Evolutionary conservation across 2,113 vertebrate species (phyloP), one percentile per base, ranked within the genome.

Genomic region (Sander lucioperca): DNA sequence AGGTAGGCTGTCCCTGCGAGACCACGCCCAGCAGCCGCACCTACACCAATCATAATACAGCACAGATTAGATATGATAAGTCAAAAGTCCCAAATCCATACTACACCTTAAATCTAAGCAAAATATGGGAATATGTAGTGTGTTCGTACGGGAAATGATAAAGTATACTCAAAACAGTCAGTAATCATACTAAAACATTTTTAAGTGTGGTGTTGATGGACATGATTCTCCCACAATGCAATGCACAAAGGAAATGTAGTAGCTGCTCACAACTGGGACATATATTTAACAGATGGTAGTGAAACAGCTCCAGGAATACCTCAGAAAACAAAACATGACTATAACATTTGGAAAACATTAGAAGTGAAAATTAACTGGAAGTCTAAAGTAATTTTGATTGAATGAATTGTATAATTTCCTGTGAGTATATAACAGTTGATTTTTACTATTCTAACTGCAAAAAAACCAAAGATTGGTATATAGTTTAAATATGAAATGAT

Each of bases 21-120:
- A 99, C 98, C 83, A 99, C 98, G 0, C 98, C 98, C 86, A 99
- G 96, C 80, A 99, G 93, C 25, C 98, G 96, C 87, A 99, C 98
- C 98, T 99, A 80, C 11, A 85, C 88, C 62, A 92, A 91, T 74
- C 82, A 87, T 39, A 88, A 58, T 1, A 76, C 47, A 79, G 48
- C 54, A 77, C 21, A 36, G 23, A 47, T 88, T 79, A 80, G 47
- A 14, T 18, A 56, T 50, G 5, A 23, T 1, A 15, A 66, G 33
- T 36, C 18, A 74, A 82, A 74, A 62, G 19, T 50, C 4, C 5
- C 72, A 74, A 54, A 65, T 66, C 39, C 23, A 62, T 4, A n/a
- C 13, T 14, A 56, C 27, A 23, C 27, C 23, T 33, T 47, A 54
- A 25, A 47, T 51, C 36, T 18, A 62, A 71, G 30, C 57, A 70